Conservation (phyloP, 2,888 invertebrate genomes). For the Eupithecia pulchellata region DNA sequence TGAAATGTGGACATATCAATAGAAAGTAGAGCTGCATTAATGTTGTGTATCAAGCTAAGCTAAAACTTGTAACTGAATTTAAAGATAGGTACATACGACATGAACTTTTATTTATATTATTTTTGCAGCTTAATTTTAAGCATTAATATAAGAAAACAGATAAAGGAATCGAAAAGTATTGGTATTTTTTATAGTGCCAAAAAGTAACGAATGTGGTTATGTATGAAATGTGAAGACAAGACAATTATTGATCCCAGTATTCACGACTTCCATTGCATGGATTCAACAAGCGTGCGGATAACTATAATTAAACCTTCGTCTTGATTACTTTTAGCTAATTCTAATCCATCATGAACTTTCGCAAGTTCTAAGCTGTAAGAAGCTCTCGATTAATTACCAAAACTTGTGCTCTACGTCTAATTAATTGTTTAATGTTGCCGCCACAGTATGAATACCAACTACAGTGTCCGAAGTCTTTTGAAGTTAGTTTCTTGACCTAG, state of each 20-base stretch:
- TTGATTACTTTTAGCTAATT: conserved; percentile 36
- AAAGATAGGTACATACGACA: too few species aligned
- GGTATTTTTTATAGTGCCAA: too few species aligned
- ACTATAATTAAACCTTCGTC: conserved; percentile 20
- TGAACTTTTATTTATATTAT: too few species aligned
- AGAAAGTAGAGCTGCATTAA: background rate
- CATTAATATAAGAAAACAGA: too few species aligned
- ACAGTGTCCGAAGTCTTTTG: background rate
- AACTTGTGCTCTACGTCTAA: conserved; percentile 65
- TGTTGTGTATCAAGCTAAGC: background rate
- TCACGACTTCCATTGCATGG: background rate
- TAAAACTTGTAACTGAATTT: background rate
- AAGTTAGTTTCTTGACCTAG: background rate
- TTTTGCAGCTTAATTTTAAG: background rate
- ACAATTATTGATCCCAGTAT: too few species aligned
- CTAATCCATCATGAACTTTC: conserved; percentile 41
- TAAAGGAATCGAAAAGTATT: too few species aligned
- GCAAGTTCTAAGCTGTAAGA: conserved; percentile 55
- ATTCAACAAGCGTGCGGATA: background rate
- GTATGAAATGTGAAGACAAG: too few species aligned
- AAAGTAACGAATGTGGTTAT: too few species aligned
- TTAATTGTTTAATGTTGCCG: conserved; percentile 58
- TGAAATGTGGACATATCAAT: background rate
- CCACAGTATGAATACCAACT: conserved; percentile 21
- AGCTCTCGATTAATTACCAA: conserved; percentile 68